Evolutionary conservation across 2,113 vertebrate species (phyloP), one percentile per base, ranked within the genome.

Genomic region (Pungitius pungitius): DNA sequence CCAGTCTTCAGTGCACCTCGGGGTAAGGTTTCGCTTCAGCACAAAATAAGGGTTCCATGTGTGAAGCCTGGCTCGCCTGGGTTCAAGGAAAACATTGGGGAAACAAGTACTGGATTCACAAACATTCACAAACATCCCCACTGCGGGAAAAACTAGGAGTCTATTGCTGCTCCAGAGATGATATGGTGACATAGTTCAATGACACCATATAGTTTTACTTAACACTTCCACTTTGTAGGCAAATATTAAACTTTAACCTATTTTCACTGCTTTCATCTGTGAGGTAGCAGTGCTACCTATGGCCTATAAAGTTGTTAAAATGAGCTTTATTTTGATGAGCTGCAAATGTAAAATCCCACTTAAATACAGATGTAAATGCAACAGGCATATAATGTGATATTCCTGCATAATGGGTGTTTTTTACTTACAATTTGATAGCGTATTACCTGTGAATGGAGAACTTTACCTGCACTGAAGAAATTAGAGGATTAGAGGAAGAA

Each of bases 41-140:
- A 59, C 52, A 54, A 69, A 75, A 60, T 58, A 45, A 58, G 70
- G 26, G 54, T 37, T 42, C 40, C 40, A 18, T 18, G 24, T 42
- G 30, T 66, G 65, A 61, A 14, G 49, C 39, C 26, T 15, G 43
- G 15, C 14, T 49, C 26, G 6, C 27, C 63, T 69, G 26, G 26
- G 55, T 61, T 64, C 15, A 9, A 26, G 35, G 2, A 12, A 35
- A 72, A 55, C n/a, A n/a, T 10, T 26, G 49, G 27, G 55, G 15
- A 1, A 1, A 45, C 33, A 51, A 58, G 22, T 43, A 35, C 30
- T 18, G 20, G 14, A 40, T 60, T 55, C n/a, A 54, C 0, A 40
- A 39, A 51, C 15, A 30, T 73, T 66, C 17, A 58, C 17, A 18
- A 2, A 1, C n/a, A 2, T 1, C n/a, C 20, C 33, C 18, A 49